phyloP scores from a whole-genome alignment of 2,113 vertebrate genomes.

The Myiozetetes cayanensis region DNA sequence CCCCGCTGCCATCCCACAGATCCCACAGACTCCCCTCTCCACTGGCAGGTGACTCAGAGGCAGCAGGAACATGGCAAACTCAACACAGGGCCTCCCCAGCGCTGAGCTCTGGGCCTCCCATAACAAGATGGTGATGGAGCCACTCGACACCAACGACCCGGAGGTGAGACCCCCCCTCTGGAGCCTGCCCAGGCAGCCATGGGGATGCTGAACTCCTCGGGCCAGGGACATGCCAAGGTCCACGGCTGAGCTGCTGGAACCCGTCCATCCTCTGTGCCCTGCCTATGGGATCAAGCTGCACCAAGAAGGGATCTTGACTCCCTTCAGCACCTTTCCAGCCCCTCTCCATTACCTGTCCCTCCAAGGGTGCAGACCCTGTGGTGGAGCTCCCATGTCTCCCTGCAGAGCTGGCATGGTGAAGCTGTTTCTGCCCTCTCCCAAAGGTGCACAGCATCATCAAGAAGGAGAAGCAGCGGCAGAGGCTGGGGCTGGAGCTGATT shows the following conservation, averaged over 20 bases:
- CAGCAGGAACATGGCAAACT: slow-evolving; percentile 51
- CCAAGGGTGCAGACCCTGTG: background rate
- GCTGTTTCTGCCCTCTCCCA: background rate
- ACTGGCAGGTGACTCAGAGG: background rate
- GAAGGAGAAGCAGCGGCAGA: slow-evolving; percentile 92
- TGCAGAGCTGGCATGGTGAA: background rate
- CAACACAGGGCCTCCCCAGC: slow-evolving; percentile 38
- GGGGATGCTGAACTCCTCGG: background rate
- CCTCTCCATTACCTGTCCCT: background rate
- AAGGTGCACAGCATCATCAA: slow-evolving; percentile 93
- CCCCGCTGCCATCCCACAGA: background rate
- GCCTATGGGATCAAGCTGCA: background rate
- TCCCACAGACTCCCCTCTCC: background rate
- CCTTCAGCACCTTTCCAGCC: background rate
- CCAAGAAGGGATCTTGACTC: background rate
- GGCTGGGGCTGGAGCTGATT: slow-evolving; percentile 88
- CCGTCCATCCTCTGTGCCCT: background rate
- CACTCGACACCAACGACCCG: slow-evolving; percentile 78
- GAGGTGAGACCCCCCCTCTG: slow-evolving; percentile 79
- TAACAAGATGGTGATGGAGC: slow-evolving; percentile 86
- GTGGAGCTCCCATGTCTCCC: background rate
- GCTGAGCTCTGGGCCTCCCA: slow-evolving; percentile 83
- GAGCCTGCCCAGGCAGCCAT: background rate
- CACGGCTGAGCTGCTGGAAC: background rate
- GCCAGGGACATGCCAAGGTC: background rate